phyloP scores from a whole-genome alignment of 2,888 invertebrate genomes.

The Idaea dimidiata region DNA sequence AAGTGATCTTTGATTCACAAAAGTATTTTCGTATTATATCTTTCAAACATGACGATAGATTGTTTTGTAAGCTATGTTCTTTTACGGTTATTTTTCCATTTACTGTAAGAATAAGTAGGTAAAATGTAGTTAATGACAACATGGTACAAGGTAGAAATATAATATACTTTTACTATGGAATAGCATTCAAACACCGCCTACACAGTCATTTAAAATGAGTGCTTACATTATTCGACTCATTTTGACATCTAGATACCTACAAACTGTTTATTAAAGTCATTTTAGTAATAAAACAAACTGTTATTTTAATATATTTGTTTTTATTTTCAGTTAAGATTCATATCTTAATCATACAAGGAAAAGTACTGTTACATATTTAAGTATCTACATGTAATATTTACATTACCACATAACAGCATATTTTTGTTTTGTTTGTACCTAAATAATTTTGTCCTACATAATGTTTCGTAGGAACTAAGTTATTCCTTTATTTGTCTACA shows the following conservation, averaged over 20 bases:
- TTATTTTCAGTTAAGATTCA: constrained; percentile 1
- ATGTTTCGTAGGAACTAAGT: not conserved
- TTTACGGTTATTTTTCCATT: not conserved
- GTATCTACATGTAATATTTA: not conserved
- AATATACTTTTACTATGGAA: not conserved
- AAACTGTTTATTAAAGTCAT: not conserved
- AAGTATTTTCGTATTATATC: not conserved
- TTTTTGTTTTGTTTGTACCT: not conserved
- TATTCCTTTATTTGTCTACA: not conserved
- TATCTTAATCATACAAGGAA: not conserved
- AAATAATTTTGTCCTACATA: not conserved
- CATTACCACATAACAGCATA: not conserved
- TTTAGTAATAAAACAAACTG: not conserved
- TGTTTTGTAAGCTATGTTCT: not conserved
- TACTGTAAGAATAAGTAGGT: not conserved
- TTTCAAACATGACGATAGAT: not conserved
- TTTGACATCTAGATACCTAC: not conserved
- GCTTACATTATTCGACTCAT: not conserved
- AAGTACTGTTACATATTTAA: not conserved
- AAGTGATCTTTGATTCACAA: not conserved
- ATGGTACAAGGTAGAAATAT: not conserved
- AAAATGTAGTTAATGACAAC: not conserved
- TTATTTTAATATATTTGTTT: not conserved
- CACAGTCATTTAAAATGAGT: not conserved
- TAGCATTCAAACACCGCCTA: not conserved